A percentile compares a stretch with the other conserved stretches of the same genome.
These are phyloP conservation scores for Oedothorax gibbosus DNA, from an alignment of 1,140 invertebrate species.

Conservation along the genomic window DNA sequence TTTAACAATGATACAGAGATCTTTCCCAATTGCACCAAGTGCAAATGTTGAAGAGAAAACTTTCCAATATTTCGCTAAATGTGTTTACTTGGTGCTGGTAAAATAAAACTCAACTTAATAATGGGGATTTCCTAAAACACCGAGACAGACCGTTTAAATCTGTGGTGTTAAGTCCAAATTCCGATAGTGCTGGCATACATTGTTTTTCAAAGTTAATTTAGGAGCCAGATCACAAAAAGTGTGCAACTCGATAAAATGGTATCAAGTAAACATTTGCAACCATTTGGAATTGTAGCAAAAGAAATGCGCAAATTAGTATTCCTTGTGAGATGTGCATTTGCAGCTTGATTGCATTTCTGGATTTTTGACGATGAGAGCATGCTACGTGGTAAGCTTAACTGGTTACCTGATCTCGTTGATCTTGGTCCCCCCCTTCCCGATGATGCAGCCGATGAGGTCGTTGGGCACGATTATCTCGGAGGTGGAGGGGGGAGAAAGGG, in stretches of 20 bases:
- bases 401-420: slow-evolving; percentile 94
- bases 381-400: neutral
- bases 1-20: neutral
- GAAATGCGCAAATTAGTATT: too few relatives aligned
- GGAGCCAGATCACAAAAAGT: too few relatives aligned
- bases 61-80: neutral
- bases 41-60: neutral
- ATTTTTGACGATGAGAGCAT: neutral
- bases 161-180: too few relatives aligned
- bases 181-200: too few relatives aligned
- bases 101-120: too few relatives aligned
- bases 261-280: too few relatives aligned
- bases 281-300: too few relatives aligned
- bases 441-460: slow-evolving; percentile 97
- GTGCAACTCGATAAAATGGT: too few relatives aligned
- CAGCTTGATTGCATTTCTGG: too few relatives aligned
- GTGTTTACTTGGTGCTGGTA: neutral
- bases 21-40: neutral
- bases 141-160: too few relatives aligned
- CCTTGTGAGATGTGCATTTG: neutral
- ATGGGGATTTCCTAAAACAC: too few relatives aligned
- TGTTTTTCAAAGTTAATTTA: too few relatives aligned
- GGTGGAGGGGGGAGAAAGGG: slow-evolving; percentile 44
- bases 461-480: slow-evolving; percentile 96
- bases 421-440: slow-evolving; percentile 98